phyloP scores from a whole-genome alignment of 2,888 invertebrate species.

The Shargacucullia verbasci region DNA sequence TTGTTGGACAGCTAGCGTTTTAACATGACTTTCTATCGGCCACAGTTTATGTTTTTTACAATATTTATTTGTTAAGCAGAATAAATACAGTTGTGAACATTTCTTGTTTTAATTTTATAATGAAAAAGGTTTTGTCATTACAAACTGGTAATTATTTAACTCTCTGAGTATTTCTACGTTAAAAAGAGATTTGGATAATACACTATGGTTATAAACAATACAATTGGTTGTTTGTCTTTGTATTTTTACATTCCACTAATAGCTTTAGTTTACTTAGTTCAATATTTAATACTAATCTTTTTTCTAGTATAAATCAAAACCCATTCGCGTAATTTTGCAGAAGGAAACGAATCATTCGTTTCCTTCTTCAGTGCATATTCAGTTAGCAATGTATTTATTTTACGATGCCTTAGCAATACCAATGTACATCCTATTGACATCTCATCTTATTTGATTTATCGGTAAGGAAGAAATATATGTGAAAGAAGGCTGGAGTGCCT shows the following conservation, averaged over 20 bases:
- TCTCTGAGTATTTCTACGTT: too few relatives aligned
- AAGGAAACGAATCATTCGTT: constrained; percentile 20
- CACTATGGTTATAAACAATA: too few relatives aligned
- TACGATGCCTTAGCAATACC: constrained; percentile 4
- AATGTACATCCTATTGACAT: constrained; percentile 27
- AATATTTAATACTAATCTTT: too few relatives aligned
- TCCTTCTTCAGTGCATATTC: too few relatives aligned
- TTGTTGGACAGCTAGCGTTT: constrained; percentile 12
- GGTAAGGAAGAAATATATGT: constrained; percentile 2
- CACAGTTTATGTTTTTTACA: background rate
- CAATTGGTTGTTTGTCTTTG: too few relatives aligned
- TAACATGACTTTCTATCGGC: constrained; percentile 29
- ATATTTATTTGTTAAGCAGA: constrained; percentile 17
- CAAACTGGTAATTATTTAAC: background rate
- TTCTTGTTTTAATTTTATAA: background rate
- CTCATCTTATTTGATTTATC: constrained; percentile 21
- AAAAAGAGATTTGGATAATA: too few relatives aligned
- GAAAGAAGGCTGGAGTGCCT: background rate
- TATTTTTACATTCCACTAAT: too few relatives aligned
- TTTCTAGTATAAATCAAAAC: too few relatives aligned
- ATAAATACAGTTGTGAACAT: background rate
- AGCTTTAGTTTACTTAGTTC: too few relatives aligned
- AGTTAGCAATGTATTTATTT: constrained; percentile 3
- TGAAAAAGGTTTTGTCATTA: constrained; percentile 1
- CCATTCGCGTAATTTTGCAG: background rate